These are phyloP conservation scores for Coelopa pilipes DNA, from an alignment of 2,888 invertebrate species.

Conservation along the genomic window DNA sequence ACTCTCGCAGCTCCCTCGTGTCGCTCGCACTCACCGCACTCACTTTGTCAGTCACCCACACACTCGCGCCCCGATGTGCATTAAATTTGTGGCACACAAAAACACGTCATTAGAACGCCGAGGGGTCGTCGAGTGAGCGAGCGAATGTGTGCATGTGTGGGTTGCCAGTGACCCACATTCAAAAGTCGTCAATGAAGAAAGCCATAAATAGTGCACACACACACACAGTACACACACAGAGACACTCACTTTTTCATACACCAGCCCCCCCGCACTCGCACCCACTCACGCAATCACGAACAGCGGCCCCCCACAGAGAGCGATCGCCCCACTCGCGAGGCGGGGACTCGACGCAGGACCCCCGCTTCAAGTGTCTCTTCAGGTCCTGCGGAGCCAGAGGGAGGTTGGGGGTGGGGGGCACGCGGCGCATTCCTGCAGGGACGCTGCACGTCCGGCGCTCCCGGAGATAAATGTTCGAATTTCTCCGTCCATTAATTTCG, in stretches of 20 bases:
- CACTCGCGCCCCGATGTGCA: not conserved
- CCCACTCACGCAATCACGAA: not conserved
- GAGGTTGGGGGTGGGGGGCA: no score
- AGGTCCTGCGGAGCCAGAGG: no score
- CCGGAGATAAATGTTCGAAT: no score
- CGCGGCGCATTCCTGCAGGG: no score
- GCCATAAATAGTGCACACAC: slow-evolving; percentile 13
- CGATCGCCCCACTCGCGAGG: not conserved
- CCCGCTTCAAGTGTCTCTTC: no score
- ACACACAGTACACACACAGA: not conserved
- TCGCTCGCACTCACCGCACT: not conserved
- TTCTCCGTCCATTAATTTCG: no score
- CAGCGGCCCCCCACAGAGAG: not conserved
- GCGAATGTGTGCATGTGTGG: not conserved
- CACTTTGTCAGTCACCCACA: not conserved
- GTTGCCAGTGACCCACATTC: slow-evolving; percentile 27
- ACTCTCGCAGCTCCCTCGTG: not conserved
- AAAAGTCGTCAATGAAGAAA: slow-evolving; percentile 26
- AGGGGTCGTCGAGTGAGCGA: not conserved
- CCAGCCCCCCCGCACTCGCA: not conserved
- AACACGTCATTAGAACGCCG: not conserved
- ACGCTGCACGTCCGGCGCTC: no score
- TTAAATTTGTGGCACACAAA: slow-evolving; percentile 16
- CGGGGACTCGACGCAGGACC: not conserved
- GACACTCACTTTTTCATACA: not conserved